A percentile compares a stretch with the other conserved stretches of the same genome.
These are phyloP conservation scores for Oreonectes daqikongensis DNA, from an alignment of 2,797 vertebrate genomes.

Conservation along the genomic window DNA sequence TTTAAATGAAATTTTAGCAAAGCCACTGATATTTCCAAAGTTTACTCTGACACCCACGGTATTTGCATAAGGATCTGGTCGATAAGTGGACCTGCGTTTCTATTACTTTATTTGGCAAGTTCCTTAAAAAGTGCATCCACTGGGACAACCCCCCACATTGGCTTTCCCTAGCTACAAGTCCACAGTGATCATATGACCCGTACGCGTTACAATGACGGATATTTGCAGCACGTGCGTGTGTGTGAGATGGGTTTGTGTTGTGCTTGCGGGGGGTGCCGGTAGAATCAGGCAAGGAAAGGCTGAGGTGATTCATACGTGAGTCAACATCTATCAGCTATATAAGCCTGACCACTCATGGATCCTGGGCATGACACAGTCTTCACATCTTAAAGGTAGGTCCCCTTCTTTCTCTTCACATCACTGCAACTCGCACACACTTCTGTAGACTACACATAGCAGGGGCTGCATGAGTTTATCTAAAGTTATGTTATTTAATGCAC, in stretches of 20 bases:
- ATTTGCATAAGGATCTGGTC: slow-evolving; percentile 1
- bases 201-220: slow-evolving; percentile 1
- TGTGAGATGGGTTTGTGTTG: slow-evolving; percentile 17
- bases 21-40: background rate
- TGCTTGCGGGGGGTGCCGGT: slow-evolving; percentile 50
- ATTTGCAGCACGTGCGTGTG: slow-evolving; percentile 6
- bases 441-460: background rate
- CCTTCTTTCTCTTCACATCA: slow-evolving; percentile 19
- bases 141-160: background rate
- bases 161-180: background rate
- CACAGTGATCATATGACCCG: background rate
- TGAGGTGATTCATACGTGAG: slow-evolving; percentile 81
- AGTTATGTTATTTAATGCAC: background rate
- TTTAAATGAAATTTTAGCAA: background rate
- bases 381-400: slow-evolving; percentile 73
- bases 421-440: slow-evolving; percentile 27
- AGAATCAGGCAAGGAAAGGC: slow-evolving; percentile 55
- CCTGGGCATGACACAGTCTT: slow-evolving; percentile 61
- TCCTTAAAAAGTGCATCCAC: background rate
- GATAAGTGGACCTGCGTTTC: background rate
- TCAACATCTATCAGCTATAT: slow-evolving; percentile 79
- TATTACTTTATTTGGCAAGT: background rate
- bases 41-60: background rate
- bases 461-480: background rate
- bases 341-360: slow-evolving; percentile 71